Evolutionary conservation across 1,140 invertebrate genomes (phyloP).

Genomic region (Chrysoperla carnea): DNA sequence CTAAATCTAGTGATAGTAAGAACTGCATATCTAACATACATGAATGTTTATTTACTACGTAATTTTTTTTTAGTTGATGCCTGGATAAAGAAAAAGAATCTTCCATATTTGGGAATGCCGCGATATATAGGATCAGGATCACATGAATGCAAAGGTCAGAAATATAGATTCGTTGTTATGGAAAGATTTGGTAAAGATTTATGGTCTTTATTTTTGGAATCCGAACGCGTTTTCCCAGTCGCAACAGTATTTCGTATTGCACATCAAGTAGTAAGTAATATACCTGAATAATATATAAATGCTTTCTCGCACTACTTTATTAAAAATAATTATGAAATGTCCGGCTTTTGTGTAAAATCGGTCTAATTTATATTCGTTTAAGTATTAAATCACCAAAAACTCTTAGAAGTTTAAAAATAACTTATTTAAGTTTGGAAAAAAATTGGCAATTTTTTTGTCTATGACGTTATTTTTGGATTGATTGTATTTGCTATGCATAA

Average conservation of each 20-base stretch:
- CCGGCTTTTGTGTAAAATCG: too few species aligned
- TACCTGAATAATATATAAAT: too few species aligned
- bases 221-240: conserved; percentile 48
- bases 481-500: too few species aligned
- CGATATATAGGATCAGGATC: conserved; percentile 66
- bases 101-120: conserved; percentile 73
- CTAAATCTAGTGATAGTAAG: conserved; percentile 63
- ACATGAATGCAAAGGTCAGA: conserved; percentile 50
- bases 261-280: conserved; percentile 61
- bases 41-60: conserved; percentile 6
- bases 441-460: too few species aligned
- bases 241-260: conserved; percentile 62
- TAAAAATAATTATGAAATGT: neutral
- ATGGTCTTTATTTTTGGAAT: conserved; percentile 58
- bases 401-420: too few species aligned
- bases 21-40: conserved; percentile 8
- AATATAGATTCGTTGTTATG: conserved; percentile 85
- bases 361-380: too few species aligned
- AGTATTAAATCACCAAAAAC: conserved; percentile 2
- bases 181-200: conserved; percentile 81
- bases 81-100: conserved; percentile 52
- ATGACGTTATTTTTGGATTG: too few species aligned
- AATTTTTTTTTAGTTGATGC: conserved; percentile 44
- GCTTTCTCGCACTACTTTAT: neutral
- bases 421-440: too few species aligned